Evolutionary conservation across 2,888 invertebrate genomes (phyloP).

Genomic region (Lysandra coridon): DNA sequence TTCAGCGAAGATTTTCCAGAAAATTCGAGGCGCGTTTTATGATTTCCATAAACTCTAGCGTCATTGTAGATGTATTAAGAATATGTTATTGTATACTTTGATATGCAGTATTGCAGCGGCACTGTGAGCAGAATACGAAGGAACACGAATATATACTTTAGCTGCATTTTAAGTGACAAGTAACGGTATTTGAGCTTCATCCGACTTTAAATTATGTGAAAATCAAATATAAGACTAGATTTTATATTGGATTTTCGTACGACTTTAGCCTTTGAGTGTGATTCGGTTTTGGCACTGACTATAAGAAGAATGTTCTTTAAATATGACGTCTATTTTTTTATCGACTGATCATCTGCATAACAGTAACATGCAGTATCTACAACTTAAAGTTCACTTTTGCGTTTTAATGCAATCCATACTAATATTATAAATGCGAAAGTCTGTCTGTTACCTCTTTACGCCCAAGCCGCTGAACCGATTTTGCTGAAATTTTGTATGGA

Average conservation of each 20-base stretch:
- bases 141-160: conserved; percentile 38
- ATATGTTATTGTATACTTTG: conserved; percentile 67
- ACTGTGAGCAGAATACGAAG: conserved; percentile 52
- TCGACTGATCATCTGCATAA: neutral
- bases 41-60: conserved; percentile 73
- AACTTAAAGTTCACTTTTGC: too few species aligned
- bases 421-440: too few species aligned
- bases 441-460: too few species aligned
- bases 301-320: neutral
- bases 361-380: neutral
- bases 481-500: too few species aligned
- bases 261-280: neutral
- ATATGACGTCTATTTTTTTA: neutral
- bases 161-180: conserved; percentile 24
- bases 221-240: conserved; percentile 15
- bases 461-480: too few species aligned
- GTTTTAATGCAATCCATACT: too few species aligned
- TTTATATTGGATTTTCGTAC: neutral
- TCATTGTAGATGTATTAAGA: conserved; percentile 72
- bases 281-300: neutral
- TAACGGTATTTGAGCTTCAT: conserved; percentile 25
- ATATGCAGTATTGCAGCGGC: conserved; percentile 58
- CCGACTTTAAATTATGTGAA: conserved; percentile 8
- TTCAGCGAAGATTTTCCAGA: conserved; percentile 45
- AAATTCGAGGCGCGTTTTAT: conserved; percentile 69